Percentiles rank a stretch among this genome's conserved stretches.
phyloP scores from a whole-genome alignment of 2,113 vertebrate genomes.

The Pelecanus crispus region DNA sequence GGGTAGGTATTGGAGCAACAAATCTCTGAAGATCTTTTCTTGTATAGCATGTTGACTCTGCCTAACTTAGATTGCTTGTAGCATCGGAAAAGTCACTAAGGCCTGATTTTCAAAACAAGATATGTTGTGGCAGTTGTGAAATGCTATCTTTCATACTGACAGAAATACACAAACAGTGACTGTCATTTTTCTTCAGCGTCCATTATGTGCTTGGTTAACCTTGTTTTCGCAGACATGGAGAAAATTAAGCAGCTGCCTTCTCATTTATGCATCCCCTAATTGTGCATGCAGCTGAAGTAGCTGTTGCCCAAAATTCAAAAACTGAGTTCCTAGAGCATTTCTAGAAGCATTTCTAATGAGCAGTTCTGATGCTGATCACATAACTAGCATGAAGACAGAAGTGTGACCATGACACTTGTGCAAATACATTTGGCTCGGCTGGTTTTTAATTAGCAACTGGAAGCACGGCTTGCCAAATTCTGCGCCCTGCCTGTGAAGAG shows the following conservation, averaged over 20 bases:
- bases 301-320: not conserved
- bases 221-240: not conserved
- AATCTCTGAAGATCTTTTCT: not conserved
- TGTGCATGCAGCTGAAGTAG: not conserved
- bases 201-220: not conserved
- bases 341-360: not conserved
- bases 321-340: not conserved
- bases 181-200: not conserved
- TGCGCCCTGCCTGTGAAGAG: not conserved
- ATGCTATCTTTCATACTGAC: not conserved
- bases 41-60: accelerated
- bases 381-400: not conserved
- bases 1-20: not conserved
- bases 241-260: not conserved
- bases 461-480: not conserved
- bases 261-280: not conserved
- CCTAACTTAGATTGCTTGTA: not conserved
- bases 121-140: not conserved
- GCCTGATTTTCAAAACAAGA: not conserved
- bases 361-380: not conserved
- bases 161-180: not conserved
- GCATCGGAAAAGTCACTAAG: not conserved
- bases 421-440: not conserved
- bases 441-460: not conserved
- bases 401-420: not conserved